A percentile compares a stretch with the other conserved stretches of the same genome.
phyloP scores from a whole-genome alignment of 2,113 vertebrate genomes.

The Pteruthius melanotis region DNA sequence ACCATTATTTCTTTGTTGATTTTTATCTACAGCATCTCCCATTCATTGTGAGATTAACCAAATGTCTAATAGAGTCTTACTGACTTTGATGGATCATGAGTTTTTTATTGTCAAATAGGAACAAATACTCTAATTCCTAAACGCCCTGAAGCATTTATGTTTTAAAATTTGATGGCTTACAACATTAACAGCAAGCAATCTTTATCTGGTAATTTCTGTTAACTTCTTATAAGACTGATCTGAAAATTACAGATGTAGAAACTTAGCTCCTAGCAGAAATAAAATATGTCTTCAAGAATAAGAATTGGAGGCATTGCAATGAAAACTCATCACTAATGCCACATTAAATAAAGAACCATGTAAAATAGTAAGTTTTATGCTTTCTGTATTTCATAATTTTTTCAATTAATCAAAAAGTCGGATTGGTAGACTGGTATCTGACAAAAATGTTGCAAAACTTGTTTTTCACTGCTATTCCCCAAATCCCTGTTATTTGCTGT shows the following conservation, averaged over 20 bases:
- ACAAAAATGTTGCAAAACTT: constrained; percentile 13
- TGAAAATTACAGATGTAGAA: background rate
- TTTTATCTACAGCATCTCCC: background rate
- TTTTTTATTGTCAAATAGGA: background rate
- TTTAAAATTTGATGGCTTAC: background rate
- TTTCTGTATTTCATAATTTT: background rate
- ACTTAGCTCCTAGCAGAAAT: background rate
- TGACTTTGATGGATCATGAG: background rate
- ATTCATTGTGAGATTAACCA: background rate
- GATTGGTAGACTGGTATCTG: background rate
- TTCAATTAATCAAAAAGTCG: background rate
- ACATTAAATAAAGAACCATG: background rate
- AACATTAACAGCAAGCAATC: background rate
- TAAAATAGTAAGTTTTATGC: background rate
- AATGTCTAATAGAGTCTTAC: background rate
- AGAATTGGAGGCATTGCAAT: background rate
- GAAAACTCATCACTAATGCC: background rate
- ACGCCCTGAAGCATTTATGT: background rate
- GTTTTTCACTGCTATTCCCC: background rate
- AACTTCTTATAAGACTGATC: background rate
- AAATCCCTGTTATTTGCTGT: constrained; percentile 3
- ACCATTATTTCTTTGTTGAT: background rate
- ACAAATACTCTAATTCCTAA: background rate
- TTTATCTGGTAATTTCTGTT: background rate
- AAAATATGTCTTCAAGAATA: background rate